These are phyloP conservation scores for Choristoneura rosaceana DNA, from an alignment of 2,888 invertebrate species.

Conservation along the genomic window DNA sequence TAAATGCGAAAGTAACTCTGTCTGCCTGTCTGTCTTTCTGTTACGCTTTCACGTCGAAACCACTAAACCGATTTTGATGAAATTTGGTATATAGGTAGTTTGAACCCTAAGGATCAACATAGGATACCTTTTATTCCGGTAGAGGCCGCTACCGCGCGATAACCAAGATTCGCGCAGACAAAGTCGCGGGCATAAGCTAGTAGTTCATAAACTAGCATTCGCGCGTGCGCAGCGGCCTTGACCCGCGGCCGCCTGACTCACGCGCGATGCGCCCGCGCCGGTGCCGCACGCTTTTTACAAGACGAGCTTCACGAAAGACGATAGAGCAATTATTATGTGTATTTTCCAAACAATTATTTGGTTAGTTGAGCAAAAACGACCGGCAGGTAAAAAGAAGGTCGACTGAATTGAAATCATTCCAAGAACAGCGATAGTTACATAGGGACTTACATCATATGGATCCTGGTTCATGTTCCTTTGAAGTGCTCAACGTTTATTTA, in stretches of 20 bases:
- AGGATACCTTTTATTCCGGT: too few relatives aligned
- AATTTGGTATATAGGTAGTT: too few relatives aligned
- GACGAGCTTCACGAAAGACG: not conserved
- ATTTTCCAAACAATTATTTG: not conserved
- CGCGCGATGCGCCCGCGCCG: not conserved
- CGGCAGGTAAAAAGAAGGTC: not conserved
- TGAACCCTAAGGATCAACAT: too few relatives aligned
- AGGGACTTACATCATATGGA: not conserved
- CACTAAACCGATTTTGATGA: too few relatives aligned
- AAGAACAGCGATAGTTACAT: not conserved
- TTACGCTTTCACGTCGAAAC: too few relatives aligned
- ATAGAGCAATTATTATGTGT: not conserved
- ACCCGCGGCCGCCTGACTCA: conserved; percentile 3
- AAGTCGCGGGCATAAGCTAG: not conserved
- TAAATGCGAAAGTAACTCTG: too few relatives aligned
- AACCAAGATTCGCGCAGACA: not conserved
- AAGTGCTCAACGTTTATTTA: too few relatives aligned
- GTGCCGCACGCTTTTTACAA: not conserved
- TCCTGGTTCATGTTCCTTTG: not conserved
- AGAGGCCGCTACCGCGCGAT: too few relatives aligned
- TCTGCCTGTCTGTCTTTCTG: too few relatives aligned
- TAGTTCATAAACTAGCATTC: not conserved
- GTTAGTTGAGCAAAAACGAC: not conserved
- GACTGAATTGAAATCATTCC: not conserved
- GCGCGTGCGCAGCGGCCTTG: conserved; percentile 13